Evolutionary conservation across 2,797 vertebrate species (phyloP), one percentile per base, ranked within the genome.

Genomic region (Centroberyx gerrardi): DNA sequence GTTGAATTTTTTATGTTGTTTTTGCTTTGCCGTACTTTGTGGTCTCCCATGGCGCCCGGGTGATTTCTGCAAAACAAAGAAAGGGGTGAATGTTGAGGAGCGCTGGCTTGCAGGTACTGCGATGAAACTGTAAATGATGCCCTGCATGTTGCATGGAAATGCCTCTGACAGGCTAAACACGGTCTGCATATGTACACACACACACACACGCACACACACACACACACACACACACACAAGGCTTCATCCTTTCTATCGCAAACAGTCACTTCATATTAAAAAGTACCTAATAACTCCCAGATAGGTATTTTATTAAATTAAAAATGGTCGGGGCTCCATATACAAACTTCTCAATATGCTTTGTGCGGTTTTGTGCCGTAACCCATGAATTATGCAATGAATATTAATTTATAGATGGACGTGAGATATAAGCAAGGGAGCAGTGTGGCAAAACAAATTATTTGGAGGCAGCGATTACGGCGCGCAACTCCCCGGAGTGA

Each of bases 371-470:
- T 38, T 51, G 72, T 58, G 27, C 68, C 59, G 58, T 76, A 78
- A 76, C 66, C 66, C 62, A 67, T 49, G 71, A 75, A 69, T 69
- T 83, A 68, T 76, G 74, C 77, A 54, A 42, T 64, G 75, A 72
- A 86, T 86, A 85, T 86, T 87, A 67, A 87, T 89, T 87, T 72
- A 82, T n/a, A 46, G 78, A 74, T 48, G 87, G 83, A 71, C 75
- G 73, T 77, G 73, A 72, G 82, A 64, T 22, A 78, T 69, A 79
- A 59, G 51, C 75, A 62, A 42, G 83, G 89, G 88, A 87, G 82
- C 80, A 13, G 76, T 86, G 87, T 46, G 82, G 84, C 86, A 93
- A 92, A 93, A 92, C 90, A 88, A 94, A 93, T 93, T 86, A 93
- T 90, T 90, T 71, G 55, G 56, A 78, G 82, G 84, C 87, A 76